These are phyloP conservation scores for Leucoraja erinaceus DNA, from an alignment of 2,113 vertebrate species.

Conservation along the genomic window DNA sequence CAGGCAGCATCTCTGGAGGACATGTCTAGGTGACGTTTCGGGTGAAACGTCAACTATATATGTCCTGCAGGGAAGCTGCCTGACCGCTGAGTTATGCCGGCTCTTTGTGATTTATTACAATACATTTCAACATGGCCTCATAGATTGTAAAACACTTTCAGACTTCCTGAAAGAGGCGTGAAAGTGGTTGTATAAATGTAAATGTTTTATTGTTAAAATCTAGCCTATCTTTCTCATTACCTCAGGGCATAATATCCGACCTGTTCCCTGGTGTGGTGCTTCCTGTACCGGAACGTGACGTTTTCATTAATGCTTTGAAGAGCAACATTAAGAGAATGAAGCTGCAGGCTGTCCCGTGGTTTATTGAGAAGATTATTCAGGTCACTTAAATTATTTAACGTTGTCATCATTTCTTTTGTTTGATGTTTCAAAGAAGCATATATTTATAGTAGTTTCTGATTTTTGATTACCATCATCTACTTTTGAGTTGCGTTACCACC, in stretches of 20 bases:
- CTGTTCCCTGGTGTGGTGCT: conserved; percentile 82
- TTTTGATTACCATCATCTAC: not conserved
- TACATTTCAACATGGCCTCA: too few species aligned
- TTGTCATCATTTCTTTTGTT: not conserved
- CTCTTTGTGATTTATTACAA: too few species aligned
- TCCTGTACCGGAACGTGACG: conserved; percentile 76
- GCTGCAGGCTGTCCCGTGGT: conserved; percentile 84
- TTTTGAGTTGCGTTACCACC: not conserved
- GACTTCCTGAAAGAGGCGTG: too few species aligned
- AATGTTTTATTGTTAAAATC: not conserved
- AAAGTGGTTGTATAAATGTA: too few species aligned
- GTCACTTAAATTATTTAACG: conserved; percentile 48
- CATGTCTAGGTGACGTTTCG: too few species aligned
- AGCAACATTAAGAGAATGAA: conserved; percentile 68
- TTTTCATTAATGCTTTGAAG: conserved; percentile 68
- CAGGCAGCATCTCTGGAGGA: too few species aligned
- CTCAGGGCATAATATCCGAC: conserved; percentile 86
- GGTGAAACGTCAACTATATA: too few species aligned
- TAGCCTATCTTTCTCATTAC: conserved; percentile 41
- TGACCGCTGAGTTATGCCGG: too few species aligned
- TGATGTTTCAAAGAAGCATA: not conserved
- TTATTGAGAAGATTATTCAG: conserved; percentile 89
- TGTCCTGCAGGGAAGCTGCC: too few species aligned
- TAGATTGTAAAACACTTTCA: too few species aligned
- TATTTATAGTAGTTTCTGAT: not conserved